phyloP scores from a whole-genome alignment of 2,113 vertebrate genomes.

The Neodontobutis hainanensis region DNA sequence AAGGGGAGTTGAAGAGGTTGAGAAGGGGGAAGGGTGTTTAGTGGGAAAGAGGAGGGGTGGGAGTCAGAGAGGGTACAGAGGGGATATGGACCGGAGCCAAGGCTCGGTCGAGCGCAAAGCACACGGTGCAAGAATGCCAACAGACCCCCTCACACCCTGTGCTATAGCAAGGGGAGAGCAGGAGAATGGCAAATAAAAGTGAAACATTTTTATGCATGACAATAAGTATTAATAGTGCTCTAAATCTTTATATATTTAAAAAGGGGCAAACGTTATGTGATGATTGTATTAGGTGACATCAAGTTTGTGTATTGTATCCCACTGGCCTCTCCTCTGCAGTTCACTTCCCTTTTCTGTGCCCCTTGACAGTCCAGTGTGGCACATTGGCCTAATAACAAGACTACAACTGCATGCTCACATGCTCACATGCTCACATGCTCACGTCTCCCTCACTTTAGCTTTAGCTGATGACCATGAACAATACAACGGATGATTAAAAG shows the following conservation, averaged over 20 bases:
- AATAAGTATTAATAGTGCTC: slow-evolving; percentile 13
- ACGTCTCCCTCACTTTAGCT: slow-evolving; percentile 46
- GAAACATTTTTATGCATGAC: slow-evolving; percentile 24
- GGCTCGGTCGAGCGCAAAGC: slow-evolving; percentile 65
- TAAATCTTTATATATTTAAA: background rate
- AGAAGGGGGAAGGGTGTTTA: slow-evolving; percentile 18
- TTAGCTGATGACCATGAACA: slow-evolving; percentile 1
- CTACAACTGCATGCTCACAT: slow-evolving; percentile 41
- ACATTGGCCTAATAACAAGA: slow-evolving; percentile 65
- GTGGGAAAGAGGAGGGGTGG: slow-evolving; percentile 31
- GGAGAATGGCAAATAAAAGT: slow-evolving; percentile 10
- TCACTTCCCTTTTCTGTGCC: slow-evolving; percentile 72
- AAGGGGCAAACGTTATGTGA: slow-evolving; percentile 11
- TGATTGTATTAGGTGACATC: slow-evolving; percentile 17
- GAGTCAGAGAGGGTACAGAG: slow-evolving; percentile 68
- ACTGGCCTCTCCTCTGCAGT: slow-evolving; percentile 38
- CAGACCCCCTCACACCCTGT: slow-evolving; percentile 49
- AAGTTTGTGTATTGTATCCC: slow-evolving; percentile 51
- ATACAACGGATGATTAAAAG: background rate
- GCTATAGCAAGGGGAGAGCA: slow-evolving; percentile 16
- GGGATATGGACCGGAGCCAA: slow-evolving; percentile 71
- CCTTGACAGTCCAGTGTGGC: slow-evolving; percentile 66
- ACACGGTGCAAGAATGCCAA: slow-evolving; percentile 72
- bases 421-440: slow-evolving; percentile 37
- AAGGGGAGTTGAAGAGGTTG: slow-evolving; percentile 51